A percentile compares a stretch with the other conserved stretches of the same genome.
These are phyloP conservation scores for Acanthurus leucopareius DNA, from an alignment of 2,797 vertebrate genomes.

Conservation along the genomic window DNA sequence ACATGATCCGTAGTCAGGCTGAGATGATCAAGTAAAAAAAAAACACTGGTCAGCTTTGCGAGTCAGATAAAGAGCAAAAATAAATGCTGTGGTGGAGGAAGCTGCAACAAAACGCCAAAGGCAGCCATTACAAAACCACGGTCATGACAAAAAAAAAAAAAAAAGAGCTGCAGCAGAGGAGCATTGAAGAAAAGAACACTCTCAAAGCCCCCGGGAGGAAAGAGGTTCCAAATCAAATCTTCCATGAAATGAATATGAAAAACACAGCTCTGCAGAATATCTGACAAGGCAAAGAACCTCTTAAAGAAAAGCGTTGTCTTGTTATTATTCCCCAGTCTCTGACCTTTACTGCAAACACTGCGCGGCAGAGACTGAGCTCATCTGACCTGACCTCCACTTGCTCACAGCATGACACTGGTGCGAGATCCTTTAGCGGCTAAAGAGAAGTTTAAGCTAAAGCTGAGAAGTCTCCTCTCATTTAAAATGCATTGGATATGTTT, in stretches of 20 bases:
- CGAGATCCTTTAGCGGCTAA: conserved; percentile 68
- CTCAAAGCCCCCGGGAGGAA: conserved; percentile 63
- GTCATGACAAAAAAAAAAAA: conserved; percentile 60
- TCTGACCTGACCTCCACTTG: conserved; percentile 62
- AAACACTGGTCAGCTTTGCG: conserved; percentile 62
- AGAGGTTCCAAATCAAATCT: conserved; percentile 81
- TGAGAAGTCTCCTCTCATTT: conserved; percentile 66
- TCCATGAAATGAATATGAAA: conserved; percentile 87
- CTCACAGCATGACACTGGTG: conserved; percentile 50
- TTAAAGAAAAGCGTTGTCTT: conserved; percentile 61
- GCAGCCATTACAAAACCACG: conserved; percentile 74
- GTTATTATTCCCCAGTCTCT: conserved; percentile 70
- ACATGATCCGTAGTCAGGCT: conserved; percentile 30
- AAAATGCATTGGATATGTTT: conserved; percentile 68
- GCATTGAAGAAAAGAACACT: conserved; percentile 64
- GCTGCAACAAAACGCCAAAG: conserved; percentile 69
- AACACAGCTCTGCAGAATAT: conserved; percentile 74
- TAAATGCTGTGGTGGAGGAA: conserved; percentile 55
- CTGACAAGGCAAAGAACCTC: conserved; percentile 64
- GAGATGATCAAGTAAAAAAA: conserved; percentile 47
- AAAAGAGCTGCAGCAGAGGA: conserved; percentile 70
- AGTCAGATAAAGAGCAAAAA: conserved; percentile 59
- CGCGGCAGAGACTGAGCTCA: conserved; percentile 53
- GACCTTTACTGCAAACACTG: conserved; percentile 81
- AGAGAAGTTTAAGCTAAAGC: conserved; percentile 74